A percentile compares a stretch with the other conserved stretches of the same genome.
Evolutionary conservation across 2,797 vertebrate species (phyloP).

Genomic region (Champsocephalus gunnari): DNA sequence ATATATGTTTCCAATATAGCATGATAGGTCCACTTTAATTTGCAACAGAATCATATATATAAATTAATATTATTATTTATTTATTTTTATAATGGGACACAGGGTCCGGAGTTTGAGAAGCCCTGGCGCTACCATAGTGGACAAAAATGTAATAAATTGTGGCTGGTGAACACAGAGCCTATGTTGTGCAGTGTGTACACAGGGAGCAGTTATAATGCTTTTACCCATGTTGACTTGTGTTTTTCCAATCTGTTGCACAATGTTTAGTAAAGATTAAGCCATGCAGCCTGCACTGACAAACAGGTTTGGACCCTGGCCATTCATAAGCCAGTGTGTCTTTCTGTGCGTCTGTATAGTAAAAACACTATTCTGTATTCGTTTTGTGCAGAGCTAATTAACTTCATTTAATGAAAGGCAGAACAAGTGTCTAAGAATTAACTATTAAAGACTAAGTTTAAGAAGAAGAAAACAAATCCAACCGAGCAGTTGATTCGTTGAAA

Average conservation of each 20-base stretch:
- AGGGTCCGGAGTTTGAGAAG: too few relatives aligned
- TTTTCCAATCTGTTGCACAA: conserved; percentile 52
- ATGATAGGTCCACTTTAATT: too few relatives aligned
- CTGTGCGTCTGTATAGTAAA: background rate
- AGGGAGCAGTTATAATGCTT: background rate
- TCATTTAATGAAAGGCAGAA: background rate
- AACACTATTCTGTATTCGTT: too few relatives aligned
- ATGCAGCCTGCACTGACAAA: conserved; percentile 35
- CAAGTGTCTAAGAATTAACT: background rate
- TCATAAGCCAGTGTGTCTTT: background rate
- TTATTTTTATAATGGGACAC: too few relatives aligned
- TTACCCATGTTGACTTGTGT: conserved; percentile 12
- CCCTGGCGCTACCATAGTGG: background rate
- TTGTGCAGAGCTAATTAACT: background rate
- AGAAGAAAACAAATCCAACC: background rate
- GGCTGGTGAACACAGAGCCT: too few relatives aligned
- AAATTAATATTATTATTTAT: too few relatives aligned
- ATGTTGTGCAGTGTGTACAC: background rate
- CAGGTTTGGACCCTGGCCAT: conserved; percentile 55
- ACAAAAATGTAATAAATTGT: too few relatives aligned
- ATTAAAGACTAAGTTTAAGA: background rate
- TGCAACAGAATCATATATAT: too few relatives aligned
- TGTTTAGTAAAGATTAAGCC: conserved; percentile 57
- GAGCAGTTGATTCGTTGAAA: background rate
- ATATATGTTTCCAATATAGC: too few relatives aligned